Percentiles rank a stretch among this genome's conserved stretches.
phyloP scores from a whole-genome alignment of 2,888 invertebrate genomes.

The Tachina grossa region DNA sequence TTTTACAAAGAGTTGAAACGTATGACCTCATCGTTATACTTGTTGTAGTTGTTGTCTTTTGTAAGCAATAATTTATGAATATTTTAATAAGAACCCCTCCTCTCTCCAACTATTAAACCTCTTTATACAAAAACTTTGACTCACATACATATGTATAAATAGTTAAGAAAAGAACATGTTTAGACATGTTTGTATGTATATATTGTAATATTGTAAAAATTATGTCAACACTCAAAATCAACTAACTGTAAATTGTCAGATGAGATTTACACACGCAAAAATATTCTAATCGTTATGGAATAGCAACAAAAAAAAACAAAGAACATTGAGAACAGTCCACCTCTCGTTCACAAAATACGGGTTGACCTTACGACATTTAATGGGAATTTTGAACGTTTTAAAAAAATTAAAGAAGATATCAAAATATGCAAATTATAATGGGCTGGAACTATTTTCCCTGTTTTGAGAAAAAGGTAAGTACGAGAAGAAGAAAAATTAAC shows the following conservation, averaged over 20 bases:
- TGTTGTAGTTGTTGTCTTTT: conserved; percentile 55
- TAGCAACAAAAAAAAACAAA: background rate
- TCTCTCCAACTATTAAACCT: background rate
- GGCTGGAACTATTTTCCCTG: no score
- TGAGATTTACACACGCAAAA: conserved; percentile 14
- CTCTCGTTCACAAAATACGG: background rate
- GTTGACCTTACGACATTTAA: background rate
- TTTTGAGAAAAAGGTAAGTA: conserved; percentile 1
- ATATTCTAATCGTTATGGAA: conserved; percentile 10
- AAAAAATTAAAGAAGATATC: background rate
- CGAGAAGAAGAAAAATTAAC: background rate
- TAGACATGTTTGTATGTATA: conserved; percentile 14
- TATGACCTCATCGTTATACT: background rate
- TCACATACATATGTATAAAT: background rate
- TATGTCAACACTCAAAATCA: conserved; percentile 21
- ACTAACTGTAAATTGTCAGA: conserved; percentile 31
- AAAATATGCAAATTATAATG: background rate
- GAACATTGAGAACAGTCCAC: background rate
- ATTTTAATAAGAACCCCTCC: conserved; percentile 25
- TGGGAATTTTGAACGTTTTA: background rate
- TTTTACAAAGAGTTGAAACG: background rate
- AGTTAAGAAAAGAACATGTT: conserved; percentile 10
- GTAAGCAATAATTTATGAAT: conserved; percentile 42
- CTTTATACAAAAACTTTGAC: conserved; percentile 30
- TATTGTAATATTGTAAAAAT: background rate